Evolutionary conservation across 2,797 vertebrate species (phyloP).

Genomic region (Muscicapa striata): DNA sequence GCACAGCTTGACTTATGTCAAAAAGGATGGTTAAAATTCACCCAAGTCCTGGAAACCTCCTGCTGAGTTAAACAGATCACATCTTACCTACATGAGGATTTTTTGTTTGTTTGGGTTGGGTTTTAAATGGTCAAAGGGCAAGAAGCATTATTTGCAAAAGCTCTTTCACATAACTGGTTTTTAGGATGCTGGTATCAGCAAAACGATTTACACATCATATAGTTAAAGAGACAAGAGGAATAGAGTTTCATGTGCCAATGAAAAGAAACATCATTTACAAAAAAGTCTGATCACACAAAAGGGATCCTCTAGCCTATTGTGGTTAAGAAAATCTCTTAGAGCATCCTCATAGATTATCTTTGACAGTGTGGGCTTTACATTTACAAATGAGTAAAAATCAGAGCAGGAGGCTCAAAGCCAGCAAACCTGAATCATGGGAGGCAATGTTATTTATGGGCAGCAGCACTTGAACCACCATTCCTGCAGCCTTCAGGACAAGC

Average conservation of each 20-base stretch:
- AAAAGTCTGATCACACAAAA: neutral
- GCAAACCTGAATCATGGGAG: conserved; percentile 45
- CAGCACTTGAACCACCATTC: conserved; percentile 59
- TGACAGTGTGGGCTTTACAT: conserved; percentile 57
- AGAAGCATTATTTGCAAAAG: conserved; percentile 44
- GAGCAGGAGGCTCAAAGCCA: conserved; percentile 53
- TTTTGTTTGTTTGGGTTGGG: conserved; percentile 4
- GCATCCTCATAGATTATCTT: conserved; percentile 49
- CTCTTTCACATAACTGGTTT: conserved; percentile 26
- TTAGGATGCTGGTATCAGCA: conserved; percentile 58
- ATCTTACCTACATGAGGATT: conserved; percentile 5
- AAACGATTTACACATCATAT: conserved; percentile 50
- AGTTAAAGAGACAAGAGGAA: conserved; percentile 30
- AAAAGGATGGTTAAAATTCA: conserved; percentile 73
- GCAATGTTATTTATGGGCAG: conserved; percentile 54
- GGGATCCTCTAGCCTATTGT: conserved; percentile 21
- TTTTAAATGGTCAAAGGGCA: conserved; percentile 17
- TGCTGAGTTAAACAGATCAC: conserved; percentile 43
- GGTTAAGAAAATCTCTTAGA: conserved; percentile 45
- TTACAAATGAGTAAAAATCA: conserved; percentile 26
- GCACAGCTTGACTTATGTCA: conserved; percentile 69
- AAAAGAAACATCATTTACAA: conserved; percentile 5
- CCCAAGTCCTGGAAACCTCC: conserved; percentile 60
- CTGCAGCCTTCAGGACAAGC: conserved; percentile 56
- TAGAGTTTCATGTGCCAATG: neutral